These are phyloP conservation scores for Morpho helenor DNA, from an alignment of 2,888 invertebrate genomes.

Conservation along the genomic window DNA sequence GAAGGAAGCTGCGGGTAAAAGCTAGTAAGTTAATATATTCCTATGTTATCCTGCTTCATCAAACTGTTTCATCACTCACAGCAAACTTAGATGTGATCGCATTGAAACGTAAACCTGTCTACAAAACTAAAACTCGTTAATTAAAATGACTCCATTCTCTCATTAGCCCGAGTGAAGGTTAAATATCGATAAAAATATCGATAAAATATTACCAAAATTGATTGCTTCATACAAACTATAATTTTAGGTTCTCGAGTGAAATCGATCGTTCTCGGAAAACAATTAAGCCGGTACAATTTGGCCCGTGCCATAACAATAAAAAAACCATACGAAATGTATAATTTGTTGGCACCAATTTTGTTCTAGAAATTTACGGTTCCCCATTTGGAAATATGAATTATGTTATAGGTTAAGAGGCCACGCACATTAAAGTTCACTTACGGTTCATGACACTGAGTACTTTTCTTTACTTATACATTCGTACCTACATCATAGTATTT, in stretches of 20 bases:
- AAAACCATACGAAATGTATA: conserved; percentile 30
- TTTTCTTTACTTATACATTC: too few species aligned
- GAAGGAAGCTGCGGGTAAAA: too few species aligned
- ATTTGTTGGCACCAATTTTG: conserved; percentile 35
- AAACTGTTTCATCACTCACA: too few species aligned
- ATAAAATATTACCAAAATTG: conserved; percentile 10
- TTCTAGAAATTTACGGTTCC: conserved; percentile 23
- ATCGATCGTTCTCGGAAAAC: conserved; percentile 44
- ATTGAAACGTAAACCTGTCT: too few species aligned
- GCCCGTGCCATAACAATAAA: conserved; percentile 51
- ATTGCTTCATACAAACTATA: conserved; percentile 23
- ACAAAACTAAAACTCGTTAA: not conserved
- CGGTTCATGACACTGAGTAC: too few species aligned
- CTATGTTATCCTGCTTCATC: too few species aligned
- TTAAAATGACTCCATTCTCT: not conserved
- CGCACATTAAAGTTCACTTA: too few species aligned
- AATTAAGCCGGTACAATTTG: conserved; percentile 44
- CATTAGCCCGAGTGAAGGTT: conserved; percentile 3
- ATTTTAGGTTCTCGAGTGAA: conserved; percentile 32
- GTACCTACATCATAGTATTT: too few species aligned
- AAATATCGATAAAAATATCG: conserved; percentile 6
- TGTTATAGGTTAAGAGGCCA: conserved; percentile 13
- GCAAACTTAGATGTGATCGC: too few species aligned
- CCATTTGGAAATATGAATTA: conserved; percentile 4
- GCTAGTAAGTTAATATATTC: too few species aligned